Conservation (phyloP, 2,113 vertebrate species). For the Lophotis ruficrista region DNA sequence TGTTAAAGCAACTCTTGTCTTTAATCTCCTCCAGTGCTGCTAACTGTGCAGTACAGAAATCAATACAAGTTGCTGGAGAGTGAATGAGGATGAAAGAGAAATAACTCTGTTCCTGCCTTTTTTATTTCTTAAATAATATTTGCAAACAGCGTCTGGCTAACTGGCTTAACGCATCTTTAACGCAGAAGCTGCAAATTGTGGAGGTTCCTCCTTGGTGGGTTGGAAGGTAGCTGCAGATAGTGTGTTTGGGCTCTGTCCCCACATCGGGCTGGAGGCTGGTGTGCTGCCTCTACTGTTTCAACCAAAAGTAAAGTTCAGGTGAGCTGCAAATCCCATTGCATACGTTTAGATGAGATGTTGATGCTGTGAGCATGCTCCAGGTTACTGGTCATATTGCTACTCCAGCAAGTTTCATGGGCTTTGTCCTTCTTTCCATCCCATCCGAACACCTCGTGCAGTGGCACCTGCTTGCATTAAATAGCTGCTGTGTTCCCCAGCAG, state of each 20-base stretch:
- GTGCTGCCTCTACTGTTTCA: background rate
- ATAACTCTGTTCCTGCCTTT: background rate
- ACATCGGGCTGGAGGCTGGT: background rate
- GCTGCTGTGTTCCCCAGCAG: background rate
- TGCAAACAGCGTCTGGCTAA: background rate
- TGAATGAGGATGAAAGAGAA: background rate
- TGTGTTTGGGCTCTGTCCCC: background rate
- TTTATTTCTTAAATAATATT: background rate
- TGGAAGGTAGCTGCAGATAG: background rate
- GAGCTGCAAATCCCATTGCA: background rate
- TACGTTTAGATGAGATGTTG: background rate
- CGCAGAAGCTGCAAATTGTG: background rate
- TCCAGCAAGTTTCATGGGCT: background rate
- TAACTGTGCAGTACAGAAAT: background rate
- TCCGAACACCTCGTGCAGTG: background rate
- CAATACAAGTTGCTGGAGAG: background rate
- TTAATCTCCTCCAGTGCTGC: background rate
- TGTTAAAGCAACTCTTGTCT: background rate
- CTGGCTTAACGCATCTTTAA: background rate
- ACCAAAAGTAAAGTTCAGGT: background rate
- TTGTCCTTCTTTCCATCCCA: background rate
- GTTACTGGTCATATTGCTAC: background rate
- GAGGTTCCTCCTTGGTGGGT: background rate
- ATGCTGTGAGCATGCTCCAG: background rate
- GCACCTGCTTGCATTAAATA: background rate